These are phyloP conservation scores for Drosophila lowei DNA, from an alignment of 1,140 invertebrate species.

Conservation along the genomic window DNA sequence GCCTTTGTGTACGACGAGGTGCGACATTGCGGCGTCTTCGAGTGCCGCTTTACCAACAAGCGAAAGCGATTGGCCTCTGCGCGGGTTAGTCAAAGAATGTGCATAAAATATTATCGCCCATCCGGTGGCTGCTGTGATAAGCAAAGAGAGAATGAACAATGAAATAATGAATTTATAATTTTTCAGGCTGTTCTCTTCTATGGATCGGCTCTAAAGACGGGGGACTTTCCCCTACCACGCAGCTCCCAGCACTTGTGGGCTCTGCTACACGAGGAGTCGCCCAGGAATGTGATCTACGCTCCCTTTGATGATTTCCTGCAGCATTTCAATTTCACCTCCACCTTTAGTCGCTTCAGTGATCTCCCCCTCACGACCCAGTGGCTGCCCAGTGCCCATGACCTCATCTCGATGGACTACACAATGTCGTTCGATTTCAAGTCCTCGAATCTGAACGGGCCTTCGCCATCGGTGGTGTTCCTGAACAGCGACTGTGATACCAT, in stretches of 20 bases:
- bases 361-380: constrained; percentile 90
- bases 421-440: constrained; percentile 19
- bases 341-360: constrained; percentile 90
- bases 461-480: constrained; percentile 89
- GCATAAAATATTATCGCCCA: neutral
- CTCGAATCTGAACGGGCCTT: constrained; percentile 43
- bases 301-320: constrained; percentile 85
- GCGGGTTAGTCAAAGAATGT: constrained; percentile 27
- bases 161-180: neutral
- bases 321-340: constrained; percentile 91
- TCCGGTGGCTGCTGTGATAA: constrained; percentile 15
- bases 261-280: constrained; percentile 94
- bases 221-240: constrained; percentile 88
- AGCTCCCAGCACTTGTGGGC: constrained; percentile 87
- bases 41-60: constrained; percentile 54
- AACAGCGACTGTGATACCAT: constrained; percentile 92
- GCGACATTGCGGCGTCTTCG: constrained; percentile 37
- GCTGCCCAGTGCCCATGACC: constrained; percentile 85
- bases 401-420: constrained; percentile 84
- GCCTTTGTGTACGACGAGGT: constrained; percentile 45
- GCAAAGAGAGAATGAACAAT: neutral
- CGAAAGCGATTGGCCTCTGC: constrained; percentile 12
- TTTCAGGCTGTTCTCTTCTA: constrained; percentile 70
- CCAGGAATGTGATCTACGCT: constrained; percentile 90
- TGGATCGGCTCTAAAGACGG: constrained; percentile 54